Conservation (phyloP, 92 coral and sea anemone species). For the Palythoa heliodiscus region DNA sequence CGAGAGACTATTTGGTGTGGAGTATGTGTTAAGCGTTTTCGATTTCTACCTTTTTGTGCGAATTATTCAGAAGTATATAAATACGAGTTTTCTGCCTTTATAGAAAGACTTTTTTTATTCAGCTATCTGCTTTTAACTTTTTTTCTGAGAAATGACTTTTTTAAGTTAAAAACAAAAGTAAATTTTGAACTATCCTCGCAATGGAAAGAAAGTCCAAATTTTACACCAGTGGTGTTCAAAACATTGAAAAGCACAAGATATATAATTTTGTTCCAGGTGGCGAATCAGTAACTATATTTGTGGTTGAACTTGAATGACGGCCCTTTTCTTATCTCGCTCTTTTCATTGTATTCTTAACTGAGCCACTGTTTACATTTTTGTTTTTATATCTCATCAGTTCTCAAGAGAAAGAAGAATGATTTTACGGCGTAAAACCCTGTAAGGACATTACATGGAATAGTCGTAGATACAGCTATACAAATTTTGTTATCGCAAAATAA, state of each 20-base stretch:
- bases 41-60: neutral
- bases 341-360: neutral
- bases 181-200: neutral
- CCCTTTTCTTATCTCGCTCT: slow-evolving; percentile 7
- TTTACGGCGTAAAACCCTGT: neutral
- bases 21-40: neutral
- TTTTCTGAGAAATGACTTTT: slow-evolving; percentile 3
- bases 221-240: neutral
- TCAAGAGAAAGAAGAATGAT: neutral
- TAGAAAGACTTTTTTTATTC: neutral
- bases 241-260: neutral
- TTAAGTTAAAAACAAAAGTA: neutral
- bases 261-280: slow-evolving; percentile 22
- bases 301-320: slow-evolving; percentile 11
- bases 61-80: neutral
- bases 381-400: neutral
- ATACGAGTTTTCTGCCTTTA: slow-evolving; percentile 24
- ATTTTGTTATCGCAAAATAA: slow-evolving; percentile 9
- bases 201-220: neutral
- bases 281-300: slow-evolving; percentile 13
- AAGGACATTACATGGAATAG: neutral
- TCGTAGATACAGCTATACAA: neutral
- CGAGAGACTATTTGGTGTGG: too few species aligned
- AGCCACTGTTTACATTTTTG: neutral
- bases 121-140: slow-evolving; percentile 11